Percentiles rank a stretch among this genome's conserved stretches.
These are phyloP conservation scores for Coranthus polyacanthus DNA, from an alignment of 2,797 vertebrate genomes.

Conservation along the genomic window DNA sequence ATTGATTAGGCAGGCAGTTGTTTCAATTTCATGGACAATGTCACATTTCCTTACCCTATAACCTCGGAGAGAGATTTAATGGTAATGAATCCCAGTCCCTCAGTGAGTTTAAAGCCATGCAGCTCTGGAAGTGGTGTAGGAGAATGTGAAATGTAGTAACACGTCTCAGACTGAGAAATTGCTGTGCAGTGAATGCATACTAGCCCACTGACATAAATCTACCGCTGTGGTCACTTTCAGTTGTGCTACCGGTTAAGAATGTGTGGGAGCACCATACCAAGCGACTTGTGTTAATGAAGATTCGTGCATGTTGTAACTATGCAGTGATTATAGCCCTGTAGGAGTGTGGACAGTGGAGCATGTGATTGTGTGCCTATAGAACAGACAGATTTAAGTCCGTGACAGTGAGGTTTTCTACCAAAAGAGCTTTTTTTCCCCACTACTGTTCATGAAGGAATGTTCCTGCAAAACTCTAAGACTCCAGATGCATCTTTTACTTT, in stretches of 20 bases:
- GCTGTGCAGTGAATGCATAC: constrained; percentile 63
- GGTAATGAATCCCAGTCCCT: constrained; percentile 75
- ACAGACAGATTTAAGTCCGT: constrained; percentile 22
- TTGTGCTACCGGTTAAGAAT: constrained; percentile 60
- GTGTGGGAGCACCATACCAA: constrained; percentile 41
- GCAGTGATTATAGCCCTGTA: constrained; percentile 39
- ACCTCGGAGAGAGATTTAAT: constrained; percentile 78
- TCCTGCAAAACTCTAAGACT: not conserved
- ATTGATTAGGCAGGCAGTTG: constrained; percentile 73
- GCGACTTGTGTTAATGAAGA: constrained; percentile 75
- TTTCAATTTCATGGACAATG: constrained; percentile 78
- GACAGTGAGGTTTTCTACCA: constrained; percentile 5
- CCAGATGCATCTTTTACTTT: not conserved
- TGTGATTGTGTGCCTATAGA: constrained; percentile 26
- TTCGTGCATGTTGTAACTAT: constrained; percentile 61
- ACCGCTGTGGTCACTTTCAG: constrained; percentile 66
- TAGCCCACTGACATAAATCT: constrained; percentile 70
- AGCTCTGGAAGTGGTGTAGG: constrained; percentile 62
- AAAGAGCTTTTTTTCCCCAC: not conserved
- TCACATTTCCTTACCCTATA: constrained; percentile 75
- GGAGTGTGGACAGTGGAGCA: constrained; percentile 34
- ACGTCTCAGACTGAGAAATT: constrained; percentile 66
- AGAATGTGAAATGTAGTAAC: constrained; percentile 79
- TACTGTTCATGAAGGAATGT: not conserved
- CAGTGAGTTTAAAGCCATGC: constrained; percentile 70